These are phyloP conservation scores for Doryteuthis pealeii DNA, from an alignment of 1,140 invertebrate genomes.

Conservation along the genomic window DNA sequence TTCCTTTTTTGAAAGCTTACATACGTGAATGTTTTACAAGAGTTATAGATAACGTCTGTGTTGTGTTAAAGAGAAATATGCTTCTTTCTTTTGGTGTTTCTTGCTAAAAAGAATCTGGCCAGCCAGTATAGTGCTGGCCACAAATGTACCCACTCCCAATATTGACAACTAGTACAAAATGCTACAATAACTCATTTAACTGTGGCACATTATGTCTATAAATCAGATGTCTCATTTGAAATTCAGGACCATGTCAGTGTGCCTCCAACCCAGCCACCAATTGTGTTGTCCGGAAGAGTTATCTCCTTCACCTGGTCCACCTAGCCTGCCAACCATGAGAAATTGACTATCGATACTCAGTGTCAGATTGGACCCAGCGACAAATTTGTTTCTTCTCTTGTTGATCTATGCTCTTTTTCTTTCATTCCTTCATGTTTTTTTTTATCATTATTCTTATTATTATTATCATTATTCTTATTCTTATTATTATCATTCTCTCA, in stretches of 20 bases:
- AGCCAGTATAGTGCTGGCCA: too few species aligned
- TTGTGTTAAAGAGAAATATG: too few species aligned
- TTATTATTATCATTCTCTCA: too few species aligned
- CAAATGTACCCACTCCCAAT: too few species aligned
- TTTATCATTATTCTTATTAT: not conserved
- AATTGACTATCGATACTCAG: slow-evolving; percentile 2
- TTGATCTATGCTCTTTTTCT: not conserved
- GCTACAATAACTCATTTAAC: slow-evolving; percentile 4
- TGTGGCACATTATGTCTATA: slow-evolving; percentile 7
- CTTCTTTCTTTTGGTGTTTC: too few species aligned
- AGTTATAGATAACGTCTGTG: too few species aligned
- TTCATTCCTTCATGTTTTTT: not conserved
- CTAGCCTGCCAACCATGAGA: slow-evolving; percentile 7
- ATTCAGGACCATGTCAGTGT: slow-evolving; percentile 4
- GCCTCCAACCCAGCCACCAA: not conserved
- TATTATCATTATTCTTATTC: too few species aligned
- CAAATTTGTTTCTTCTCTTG: slow-evolving; percentile 6
- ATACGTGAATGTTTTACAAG: too few species aligned
- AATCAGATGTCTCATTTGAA: slow-evolving; percentile 7
- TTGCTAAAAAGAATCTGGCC: too few species aligned
- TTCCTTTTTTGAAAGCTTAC: too few species aligned
- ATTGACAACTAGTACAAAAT: not conserved
- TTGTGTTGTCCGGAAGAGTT: not conserved
- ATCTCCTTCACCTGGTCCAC: slow-evolving; percentile 10
- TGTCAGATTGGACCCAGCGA: slow-evolving; percentile 4